Base-by-base conservation (phyloP, 2,113 vertebrate genomes). In the Caloenas nicobarica region DNA sequence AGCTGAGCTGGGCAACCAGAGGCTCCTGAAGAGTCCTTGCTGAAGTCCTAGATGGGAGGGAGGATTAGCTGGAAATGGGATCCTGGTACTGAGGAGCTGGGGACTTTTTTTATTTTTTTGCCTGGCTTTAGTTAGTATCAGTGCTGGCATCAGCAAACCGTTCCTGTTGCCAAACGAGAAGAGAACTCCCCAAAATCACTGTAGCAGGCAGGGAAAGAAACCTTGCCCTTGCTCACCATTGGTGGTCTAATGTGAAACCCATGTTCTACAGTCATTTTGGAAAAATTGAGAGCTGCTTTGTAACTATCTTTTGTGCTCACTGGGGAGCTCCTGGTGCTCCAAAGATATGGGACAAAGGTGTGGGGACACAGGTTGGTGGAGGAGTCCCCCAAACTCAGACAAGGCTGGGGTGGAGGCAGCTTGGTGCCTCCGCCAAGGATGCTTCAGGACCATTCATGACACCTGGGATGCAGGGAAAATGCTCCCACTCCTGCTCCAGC, bases 231-330 rank as follows among this genome's bases (percentile, higher is more conserved):
- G 33, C 38, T 88, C 82, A 60, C 21, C 0, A 3, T 86, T 83
- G 92, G 88, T 86, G 69, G 92, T 88, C 76, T 93, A 74, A 94
- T 81, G 68, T 8, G 26, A 97, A 93, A 36, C 8, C 29, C 88
- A 60, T 1, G 0, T 81, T 92, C 88, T 33, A 16, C 2, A 60
- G 72, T n/a, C 40, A 51, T 61, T 86, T 16, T 68, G 54, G 70
- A 70, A 79, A 65, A 87, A 57, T 7, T 7, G 42, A 90, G 42
- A 61, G 5, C 78, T 91, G 50, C 33, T 91, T 25, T 2, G 0
- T 62, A 70, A 51, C 51, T 81, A 60, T 38, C 72, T 76, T 68
- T 62, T 48, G 38, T 60, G 50, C 34, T 89, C 14, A 17, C 26
- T 4, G 9, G 8, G 34, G 74, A 89, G 33, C 66, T 71, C 71